Conservation (phyloP, 2,113 vertebrate species). For the Pionites leucogaster region DNA sequence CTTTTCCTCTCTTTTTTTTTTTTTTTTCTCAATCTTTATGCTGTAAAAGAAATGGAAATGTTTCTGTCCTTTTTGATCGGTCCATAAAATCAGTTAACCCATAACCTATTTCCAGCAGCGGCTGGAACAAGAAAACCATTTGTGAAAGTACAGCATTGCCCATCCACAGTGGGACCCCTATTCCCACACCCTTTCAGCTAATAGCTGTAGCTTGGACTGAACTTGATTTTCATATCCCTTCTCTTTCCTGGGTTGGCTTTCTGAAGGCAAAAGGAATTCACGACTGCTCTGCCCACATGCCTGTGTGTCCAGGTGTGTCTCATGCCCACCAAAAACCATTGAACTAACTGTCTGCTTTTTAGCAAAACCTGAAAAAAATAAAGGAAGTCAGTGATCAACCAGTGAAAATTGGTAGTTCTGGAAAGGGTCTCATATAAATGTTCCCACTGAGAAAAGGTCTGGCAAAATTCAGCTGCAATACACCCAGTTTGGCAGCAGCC, state of each 20-base stretch:
- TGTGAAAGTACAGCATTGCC: not conserved
- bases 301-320: not conserved
- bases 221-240: not conserved
- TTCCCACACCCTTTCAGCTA: not conserved
- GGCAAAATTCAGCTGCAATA: not conserved
- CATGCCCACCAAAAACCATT: not conserved
- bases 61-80: not conserved
- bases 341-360: not conserved
- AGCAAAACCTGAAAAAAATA: not conserved
- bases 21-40: not conserved
- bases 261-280: not conserved
- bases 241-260: not conserved
- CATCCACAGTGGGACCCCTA: not conserved
- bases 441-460: not conserved
- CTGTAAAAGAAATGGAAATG: not conserved
- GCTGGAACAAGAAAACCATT: not conserved
- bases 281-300: not conserved
- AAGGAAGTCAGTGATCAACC: not conserved
- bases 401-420: not conserved
- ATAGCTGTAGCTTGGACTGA: not conserved
- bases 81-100: not conserved
- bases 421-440: not conserved
- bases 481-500: not conserved
- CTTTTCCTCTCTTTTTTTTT: not conserved
- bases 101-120: not conserved